These are phyloP conservation scores for Prenolepis imparis DNA, from an alignment of 2,888 invertebrate genomes.

Conservation along the genomic window DNA sequence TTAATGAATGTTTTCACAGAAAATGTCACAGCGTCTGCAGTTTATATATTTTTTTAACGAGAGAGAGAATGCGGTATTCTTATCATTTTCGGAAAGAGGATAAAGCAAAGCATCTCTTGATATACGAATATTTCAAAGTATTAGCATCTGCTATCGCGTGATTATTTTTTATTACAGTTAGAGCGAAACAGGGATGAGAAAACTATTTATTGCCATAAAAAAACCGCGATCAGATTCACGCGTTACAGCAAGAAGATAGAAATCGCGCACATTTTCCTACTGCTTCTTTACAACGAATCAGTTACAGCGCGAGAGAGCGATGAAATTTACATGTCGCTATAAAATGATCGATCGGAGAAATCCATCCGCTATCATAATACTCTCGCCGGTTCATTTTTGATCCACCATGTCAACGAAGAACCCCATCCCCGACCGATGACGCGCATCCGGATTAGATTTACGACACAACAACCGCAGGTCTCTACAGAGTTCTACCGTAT, in stretches of 20 bases:
- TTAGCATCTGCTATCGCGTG: background rate
- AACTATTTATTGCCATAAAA: constrained; percentile 10
- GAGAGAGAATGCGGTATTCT: background rate
- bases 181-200: background rate
- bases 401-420: background rate
- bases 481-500: constrained; percentile 39
- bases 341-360: constrained; percentile 22
- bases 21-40: background rate
- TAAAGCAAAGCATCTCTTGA: background rate
- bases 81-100: constrained; percentile 11
- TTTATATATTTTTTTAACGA: constrained; percentile 11
- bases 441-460: constrained; percentile 72
- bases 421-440: constrained; percentile 6
- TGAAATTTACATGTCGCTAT: constrained; percentile 14
- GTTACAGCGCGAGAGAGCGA: background rate
- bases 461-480: constrained; percentile 48
- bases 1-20: constrained; percentile 38
- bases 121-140: background rate
- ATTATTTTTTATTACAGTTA: background rate
- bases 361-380: background rate
- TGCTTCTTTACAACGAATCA: background rate
- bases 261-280: background rate
- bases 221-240: background rate
- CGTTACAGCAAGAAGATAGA: background rate
- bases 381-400: constrained; percentile 39